Base-by-base conservation (phyloP, 2,797 vertebrate species). In the Acanthornis magna region DNA sequence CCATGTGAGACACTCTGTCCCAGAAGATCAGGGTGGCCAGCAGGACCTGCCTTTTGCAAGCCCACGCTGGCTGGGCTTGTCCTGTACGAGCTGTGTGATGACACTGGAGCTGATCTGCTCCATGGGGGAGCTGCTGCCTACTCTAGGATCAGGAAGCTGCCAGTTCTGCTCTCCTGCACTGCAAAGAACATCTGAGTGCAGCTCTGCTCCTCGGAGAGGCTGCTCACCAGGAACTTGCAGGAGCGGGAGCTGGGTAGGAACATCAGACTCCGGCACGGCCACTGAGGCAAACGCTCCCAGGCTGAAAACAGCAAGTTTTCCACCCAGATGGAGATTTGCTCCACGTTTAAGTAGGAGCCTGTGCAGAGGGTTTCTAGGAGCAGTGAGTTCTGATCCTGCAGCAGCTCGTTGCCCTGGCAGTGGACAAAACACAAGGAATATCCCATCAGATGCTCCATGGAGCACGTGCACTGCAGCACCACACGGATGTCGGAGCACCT, bases 261-360 rank as follows among this genome's bases (percentile, higher is more conserved):
- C 1, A 0, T 51, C 10, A 91, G 53, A 9, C 5, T 15, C 42
- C 1, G 8, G 42, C 10, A 5, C 0, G 16, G 73, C 5, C 73
- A 84, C 25, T 45, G 62, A 20, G 83, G 83, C 47, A 93, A 40
- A 40, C 40, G 14, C 47, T 22, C 21, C 68, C 83, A 93, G 68
- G 88, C 62, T 8, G 57, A 21, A 7, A 11, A 10, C 16, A 93
- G 13, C 78, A 83, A 8, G 29, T 2, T 5, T 5, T 65, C 51
- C 12, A 22, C 62, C 76, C 67, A 87, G 57, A 1, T 9, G 36
- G 32, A 21, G 36, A 70, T 13, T 22, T 79, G 45, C 29, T 88
- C 47, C 42, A 55, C 2, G 0, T 93, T 45, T 3, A 93, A 15
- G 62, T 7, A 50, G 29, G 29, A 36, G 10, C 16, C 9, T 2